Conservation (phyloP, 2,888 invertebrate genomes). For the Helleia helle region DNA sequence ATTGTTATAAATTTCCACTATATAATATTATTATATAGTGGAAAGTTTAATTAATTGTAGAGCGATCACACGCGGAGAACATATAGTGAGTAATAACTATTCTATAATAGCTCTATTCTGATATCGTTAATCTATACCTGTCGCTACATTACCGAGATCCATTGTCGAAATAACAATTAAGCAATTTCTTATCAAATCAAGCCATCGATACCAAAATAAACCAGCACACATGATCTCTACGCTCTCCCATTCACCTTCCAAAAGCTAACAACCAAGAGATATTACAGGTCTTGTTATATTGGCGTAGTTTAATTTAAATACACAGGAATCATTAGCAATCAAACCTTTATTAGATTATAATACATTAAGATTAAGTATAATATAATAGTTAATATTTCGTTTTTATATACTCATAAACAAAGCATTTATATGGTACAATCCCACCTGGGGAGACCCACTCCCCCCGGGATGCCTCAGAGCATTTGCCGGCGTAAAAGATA, state of each 20-base stretch:
- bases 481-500: too few relatives aligned
- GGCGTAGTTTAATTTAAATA: not conserved
- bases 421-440: too few relatives aligned
- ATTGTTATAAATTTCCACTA: too few relatives aligned
- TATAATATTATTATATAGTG: too few relatives aligned
- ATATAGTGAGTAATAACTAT: too few relatives aligned
- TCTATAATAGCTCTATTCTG: not conserved
- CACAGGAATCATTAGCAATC: not conserved
- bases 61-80: too few relatives aligned
- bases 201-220: conserved; percentile 34
- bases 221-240: conserved; percentile 27
- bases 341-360: not conserved
- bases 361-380: not conserved
- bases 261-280: not conserved
- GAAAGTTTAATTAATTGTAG: too few relatives aligned
- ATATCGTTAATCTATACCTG: not conserved
- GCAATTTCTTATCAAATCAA: conserved; percentile 48
- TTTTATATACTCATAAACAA: too few relatives aligned
- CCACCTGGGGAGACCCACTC: too few relatives aligned
- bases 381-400: not conserved
- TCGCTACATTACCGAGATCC: conserved; percentile 33
- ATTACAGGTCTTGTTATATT: not conserved
- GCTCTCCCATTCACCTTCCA: conserved; percentile 11
- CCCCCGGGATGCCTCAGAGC: too few relatives aligned
- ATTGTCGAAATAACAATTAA: conserved; percentile 58